phyloP scores from a whole-genome alignment of 2,888 invertebrate genomes.

The Isoperla grammatica region DNA sequence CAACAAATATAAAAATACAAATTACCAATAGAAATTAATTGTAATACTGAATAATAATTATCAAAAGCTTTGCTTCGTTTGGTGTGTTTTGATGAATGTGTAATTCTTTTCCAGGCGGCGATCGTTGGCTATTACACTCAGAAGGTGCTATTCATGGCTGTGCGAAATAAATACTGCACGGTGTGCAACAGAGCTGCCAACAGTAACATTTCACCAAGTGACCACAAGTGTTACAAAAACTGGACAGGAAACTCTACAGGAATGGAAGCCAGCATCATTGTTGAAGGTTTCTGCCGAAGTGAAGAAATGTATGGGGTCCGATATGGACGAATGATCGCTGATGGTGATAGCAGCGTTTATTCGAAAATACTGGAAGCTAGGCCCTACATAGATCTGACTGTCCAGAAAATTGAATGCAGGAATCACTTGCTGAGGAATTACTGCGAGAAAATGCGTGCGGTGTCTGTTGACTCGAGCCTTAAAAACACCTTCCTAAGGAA shows the following conservation, averaged over 20 bases:
- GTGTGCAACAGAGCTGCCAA: too few species aligned
- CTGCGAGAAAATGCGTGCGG: neutral
- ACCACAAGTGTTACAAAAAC: constrained; percentile 38
- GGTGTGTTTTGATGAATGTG: too few species aligned
- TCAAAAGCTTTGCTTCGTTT: too few species aligned
- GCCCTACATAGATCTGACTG: constrained; percentile 16
- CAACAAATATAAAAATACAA: too few species aligned
- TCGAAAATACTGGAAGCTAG: constrained; percentile 12
- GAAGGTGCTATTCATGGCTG: too few species aligned
- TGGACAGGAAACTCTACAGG: constrained; percentile 22
- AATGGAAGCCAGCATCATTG: constrained; percentile 39
- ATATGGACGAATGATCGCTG: constrained; percentile 19
- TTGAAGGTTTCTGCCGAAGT: constrained; percentile 35
- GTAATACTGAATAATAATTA: too few species aligned
- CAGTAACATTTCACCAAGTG: neutral
- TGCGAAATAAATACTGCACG: too few species aligned
- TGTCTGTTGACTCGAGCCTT: neutral
- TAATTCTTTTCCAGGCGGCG: too few species aligned
- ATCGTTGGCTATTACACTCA: too few species aligned
- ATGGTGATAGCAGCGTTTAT: constrained; percentile 20
- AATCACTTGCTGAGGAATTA: constrained; percentile 18
- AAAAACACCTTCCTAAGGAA: neutral
- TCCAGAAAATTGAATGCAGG: constrained; percentile 17
- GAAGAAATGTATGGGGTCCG: constrained; percentile 24
- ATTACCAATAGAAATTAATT: too few species aligned